phyloP scores from a whole-genome alignment of 2,113 vertebrate genomes.

The Hippolais icterina region DNA sequence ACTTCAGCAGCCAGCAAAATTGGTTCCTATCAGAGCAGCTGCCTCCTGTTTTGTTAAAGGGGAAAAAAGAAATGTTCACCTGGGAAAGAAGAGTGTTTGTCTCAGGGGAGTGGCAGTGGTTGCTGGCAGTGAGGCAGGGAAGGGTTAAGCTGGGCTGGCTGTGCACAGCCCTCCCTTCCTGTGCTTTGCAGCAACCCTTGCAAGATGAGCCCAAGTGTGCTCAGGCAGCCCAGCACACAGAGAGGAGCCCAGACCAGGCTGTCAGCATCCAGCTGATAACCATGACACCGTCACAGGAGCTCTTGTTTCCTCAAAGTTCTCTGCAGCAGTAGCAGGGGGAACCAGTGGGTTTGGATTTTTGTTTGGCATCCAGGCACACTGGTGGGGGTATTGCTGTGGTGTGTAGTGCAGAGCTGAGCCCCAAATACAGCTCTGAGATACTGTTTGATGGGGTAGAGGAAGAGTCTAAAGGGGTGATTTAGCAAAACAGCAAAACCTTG shows the following conservation, averaged over 20 bases:
- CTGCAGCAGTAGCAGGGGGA: neutral
- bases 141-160: neutral
- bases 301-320: fast-evolving
- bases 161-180: neutral
- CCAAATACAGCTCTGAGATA: neutral
- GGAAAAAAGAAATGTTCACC: neutral
- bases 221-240: neutral
- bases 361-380: neutral
- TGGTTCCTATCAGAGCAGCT: neutral
- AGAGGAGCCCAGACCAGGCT: neutral
- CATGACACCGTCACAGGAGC: fast-evolving
- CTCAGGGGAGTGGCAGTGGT: fast-evolving
- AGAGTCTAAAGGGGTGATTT: neutral
- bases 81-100: neutral
- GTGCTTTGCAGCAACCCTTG: neutral
- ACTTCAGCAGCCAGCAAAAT: neutral
- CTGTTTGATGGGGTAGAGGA: neutral
- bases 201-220: neutral
- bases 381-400: neutral
- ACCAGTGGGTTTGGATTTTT: neutral
- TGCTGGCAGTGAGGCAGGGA: neutral
- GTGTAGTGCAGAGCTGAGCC: neutral
- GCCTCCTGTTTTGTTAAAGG: neutral
- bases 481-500: neutral
- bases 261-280: neutral